A percentile compares a stretch with the other conserved stretches of the same genome.
Evolutionary conservation across 2,888 invertebrate genomes (phyloP).

Genomic region (Antheraea yamamai): DNA sequence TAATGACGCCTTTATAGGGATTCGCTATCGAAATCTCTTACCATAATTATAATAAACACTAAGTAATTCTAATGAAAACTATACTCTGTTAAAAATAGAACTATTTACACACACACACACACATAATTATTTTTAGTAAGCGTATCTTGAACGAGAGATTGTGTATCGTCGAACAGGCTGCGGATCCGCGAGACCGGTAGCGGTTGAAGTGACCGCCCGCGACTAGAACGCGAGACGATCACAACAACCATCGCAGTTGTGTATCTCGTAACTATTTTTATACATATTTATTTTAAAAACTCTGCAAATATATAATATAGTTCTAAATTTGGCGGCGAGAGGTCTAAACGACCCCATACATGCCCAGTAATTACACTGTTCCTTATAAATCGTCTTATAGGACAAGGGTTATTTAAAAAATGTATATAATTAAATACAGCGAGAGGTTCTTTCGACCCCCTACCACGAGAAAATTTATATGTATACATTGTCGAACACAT

Average conservation of each 20-base stretch:
- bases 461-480: not conserved
- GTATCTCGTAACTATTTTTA: not conserved
- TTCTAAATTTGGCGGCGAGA: not conserved
- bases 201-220: not conserved
- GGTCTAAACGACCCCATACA: not conserved
- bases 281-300: not conserved
- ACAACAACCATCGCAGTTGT: not conserved
- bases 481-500: not conserved
- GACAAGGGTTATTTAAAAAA: too few relatives aligned
- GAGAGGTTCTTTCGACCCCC: not conserved
- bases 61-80: constrained; percentile 17
- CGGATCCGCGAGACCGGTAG: constrained; percentile 24
- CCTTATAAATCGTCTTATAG: too few relatives aligned
- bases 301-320: not conserved
- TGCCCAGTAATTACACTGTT: too few relatives aligned
- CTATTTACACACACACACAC: not conserved
- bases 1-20: not conserved
- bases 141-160: not conserved
- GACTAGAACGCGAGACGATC: not conserved
- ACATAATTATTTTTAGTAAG: constrained; percentile 9
- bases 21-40: not conserved
- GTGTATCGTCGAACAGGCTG: constrained; percentile 13
- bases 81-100: constrained; percentile 5
- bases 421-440: too few relatives aligned
- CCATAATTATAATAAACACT: not conserved